phyloP scores from a whole-genome alignment of 2,888 invertebrate genomes.

The Homarus gammarus region DNA sequence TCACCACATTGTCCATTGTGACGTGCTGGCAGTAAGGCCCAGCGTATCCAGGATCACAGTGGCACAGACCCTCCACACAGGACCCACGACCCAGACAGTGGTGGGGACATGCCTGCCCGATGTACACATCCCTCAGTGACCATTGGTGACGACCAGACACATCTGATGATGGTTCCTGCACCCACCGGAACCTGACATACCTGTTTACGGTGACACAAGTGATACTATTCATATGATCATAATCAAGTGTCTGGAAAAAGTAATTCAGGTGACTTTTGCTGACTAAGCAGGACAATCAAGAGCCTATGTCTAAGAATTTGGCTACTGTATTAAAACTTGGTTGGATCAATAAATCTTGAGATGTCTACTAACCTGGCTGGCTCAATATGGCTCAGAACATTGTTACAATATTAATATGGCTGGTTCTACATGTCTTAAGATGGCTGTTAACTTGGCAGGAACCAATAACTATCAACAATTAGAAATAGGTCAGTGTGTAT shows the following conservation, averaged over 20 bases:
- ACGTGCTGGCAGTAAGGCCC: slow-evolving; percentile 69
- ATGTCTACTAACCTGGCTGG: too few relatives aligned
- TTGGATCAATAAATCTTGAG: too few relatives aligned
- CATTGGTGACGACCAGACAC: slow-evolving; percentile 62
- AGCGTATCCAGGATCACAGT: slow-evolving; percentile 63
- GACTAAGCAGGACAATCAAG: too few relatives aligned
- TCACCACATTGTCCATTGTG: slow-evolving; percentile 68
- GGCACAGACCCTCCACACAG: slow-evolving; percentile 59
- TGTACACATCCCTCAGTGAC: slow-evolving; percentile 71
- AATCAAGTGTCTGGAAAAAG: too few relatives aligned
- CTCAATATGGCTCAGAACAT: too few relatives aligned
- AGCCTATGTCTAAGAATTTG: too few relatives aligned
- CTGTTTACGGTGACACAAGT: slow-evolving; percentile 23
- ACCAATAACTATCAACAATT: too few relatives aligned
- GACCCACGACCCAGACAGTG: slow-evolving; percentile 73
- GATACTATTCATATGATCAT: neutral
- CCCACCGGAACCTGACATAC: slow-evolving; percentile 73
- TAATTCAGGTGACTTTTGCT: too few relatives aligned
- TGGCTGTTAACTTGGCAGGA: too few relatives aligned
- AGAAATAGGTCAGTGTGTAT: neutral
- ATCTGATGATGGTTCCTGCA: slow-evolving; percentile 63
- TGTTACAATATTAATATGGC: too few relatives aligned
- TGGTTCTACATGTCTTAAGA: too few relatives aligned
- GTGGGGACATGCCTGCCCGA: slow-evolving; percentile 60
- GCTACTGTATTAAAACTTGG: too few relatives aligned